phyloP scores from a whole-genome alignment of 2,797 vertebrate genomes.

The Polyboroides typus region DNA sequence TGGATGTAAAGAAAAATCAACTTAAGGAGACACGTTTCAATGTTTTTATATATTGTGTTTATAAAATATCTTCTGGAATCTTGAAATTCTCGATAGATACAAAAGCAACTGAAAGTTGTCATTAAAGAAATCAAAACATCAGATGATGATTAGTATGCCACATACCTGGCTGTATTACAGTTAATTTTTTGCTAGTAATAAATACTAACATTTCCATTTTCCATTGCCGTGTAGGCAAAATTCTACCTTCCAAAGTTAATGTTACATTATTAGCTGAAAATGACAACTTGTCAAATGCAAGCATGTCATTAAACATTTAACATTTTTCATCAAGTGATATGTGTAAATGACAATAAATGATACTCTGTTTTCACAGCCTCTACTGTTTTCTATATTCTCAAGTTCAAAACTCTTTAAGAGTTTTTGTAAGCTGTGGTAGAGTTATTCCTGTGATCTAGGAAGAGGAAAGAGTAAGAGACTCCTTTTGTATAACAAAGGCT shows the following conservation, averaged over 20 bases:
- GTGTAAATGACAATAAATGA: neutral
- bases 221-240: neutral
- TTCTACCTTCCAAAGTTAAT: neutral
- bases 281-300: neutral
- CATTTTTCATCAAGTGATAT: neutral
- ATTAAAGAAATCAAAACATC: neutral
- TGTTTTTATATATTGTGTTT: neutral
- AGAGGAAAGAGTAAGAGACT: neutral
- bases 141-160: neutral
- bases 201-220: neutral
- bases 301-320: neutral
- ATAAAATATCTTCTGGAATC: neutral
- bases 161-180: neutral
- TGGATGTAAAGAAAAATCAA: neutral
- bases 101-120: neutral
- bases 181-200: neutral
- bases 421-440: neutral
- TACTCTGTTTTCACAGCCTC: neutral
- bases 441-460: neutral
- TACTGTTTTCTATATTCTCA: neutral
- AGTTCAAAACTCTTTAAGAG: neutral
- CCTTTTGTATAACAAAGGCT: neutral
- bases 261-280: neutral
- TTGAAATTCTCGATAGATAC: neutral
- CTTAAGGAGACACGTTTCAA: neutral